These are phyloP conservation scores for Callinectes sapidus DNA, from an alignment of 2,888 invertebrate genomes.

Conservation along the genomic window DNA sequence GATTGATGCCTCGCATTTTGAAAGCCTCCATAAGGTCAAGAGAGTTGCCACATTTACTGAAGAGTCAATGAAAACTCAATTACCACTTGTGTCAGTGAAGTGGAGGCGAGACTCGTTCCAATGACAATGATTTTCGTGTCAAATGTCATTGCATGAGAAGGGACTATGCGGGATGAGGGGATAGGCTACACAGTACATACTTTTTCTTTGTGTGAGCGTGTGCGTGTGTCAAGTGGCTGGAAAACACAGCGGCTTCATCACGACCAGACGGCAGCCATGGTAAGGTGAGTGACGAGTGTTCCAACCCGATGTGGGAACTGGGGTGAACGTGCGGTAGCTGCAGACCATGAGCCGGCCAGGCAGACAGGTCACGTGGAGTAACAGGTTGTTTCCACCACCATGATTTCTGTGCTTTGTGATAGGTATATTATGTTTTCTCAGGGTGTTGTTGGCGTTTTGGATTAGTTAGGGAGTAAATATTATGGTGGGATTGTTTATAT, in stretches of 20 bases:
- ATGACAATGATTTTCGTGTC: neutral
- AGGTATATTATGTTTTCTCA: neutral
- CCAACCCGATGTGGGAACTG: neutral
- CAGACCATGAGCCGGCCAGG: neutral
- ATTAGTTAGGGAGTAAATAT: neutral
- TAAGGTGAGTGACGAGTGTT: neutral
- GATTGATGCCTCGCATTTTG: neutral
- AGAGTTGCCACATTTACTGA: too few relatives aligned
- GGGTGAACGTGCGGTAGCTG: neutral
- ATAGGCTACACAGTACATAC: neutral
- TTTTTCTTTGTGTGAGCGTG: neutral
- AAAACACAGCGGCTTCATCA: neutral
- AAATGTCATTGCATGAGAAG: neutral
- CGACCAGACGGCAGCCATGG: neutral
- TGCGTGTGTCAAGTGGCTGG: neutral
- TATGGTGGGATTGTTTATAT: neutral
- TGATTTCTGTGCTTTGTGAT: neutral
- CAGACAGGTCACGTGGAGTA: neutral
- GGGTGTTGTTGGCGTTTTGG: neutral
- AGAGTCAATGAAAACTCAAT: neutral
- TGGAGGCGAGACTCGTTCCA: neutral
- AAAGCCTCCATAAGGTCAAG: neutral
- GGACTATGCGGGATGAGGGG: too few relatives aligned
- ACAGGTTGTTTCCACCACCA: neutral
- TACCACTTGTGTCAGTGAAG: neutral